Evolutionary conservation across 2,113 vertebrate genomes (phyloP).

Genomic region (Myrmecobius fasciatus): DNA sequence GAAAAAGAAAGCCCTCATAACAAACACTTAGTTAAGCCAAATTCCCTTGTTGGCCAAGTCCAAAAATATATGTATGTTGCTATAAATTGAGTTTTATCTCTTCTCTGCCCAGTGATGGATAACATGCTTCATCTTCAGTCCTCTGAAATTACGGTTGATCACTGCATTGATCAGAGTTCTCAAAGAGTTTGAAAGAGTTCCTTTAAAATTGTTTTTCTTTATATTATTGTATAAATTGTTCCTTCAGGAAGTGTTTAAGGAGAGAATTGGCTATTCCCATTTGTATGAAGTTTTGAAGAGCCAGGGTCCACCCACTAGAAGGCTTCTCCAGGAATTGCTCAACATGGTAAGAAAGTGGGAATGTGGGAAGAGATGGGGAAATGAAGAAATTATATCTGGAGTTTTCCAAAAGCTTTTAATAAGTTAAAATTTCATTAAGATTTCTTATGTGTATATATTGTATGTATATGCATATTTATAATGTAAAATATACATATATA

Average conservation of each 20-base stretch:
- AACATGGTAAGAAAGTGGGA: slow-evolving; percentile 91
- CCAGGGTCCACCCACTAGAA: slow-evolving; percentile 92
- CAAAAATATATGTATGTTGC: neutral
- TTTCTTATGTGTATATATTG: neutral
- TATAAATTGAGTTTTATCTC: neutral
- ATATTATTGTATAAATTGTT: neutral
- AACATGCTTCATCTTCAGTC: neutral
- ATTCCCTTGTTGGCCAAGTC: neutral
- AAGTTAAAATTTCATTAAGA: neutral
- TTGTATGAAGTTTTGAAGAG: slow-evolving; percentile 94
- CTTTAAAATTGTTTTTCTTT: neutral
- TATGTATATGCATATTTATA: no score
- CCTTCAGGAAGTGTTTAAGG: slow-evolving; percentile 97
- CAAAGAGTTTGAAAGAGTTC: neutral
- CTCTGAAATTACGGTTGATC: neutral
- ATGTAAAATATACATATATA: neutral
- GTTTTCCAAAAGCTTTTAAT: neutral
- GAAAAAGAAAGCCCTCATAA: neutral
- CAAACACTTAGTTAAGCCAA: neutral
- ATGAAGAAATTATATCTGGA: neutral
- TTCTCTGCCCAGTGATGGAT: neutral
- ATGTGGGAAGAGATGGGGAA: neutral
- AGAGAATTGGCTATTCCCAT: slow-evolving; percentile 95
- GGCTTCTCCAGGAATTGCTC: slow-evolving; percentile 95
- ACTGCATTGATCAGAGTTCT: neutral